phyloP scores from a whole-genome alignment of 2,797 vertebrate genomes.

The Parambassis ranga region DNA sequence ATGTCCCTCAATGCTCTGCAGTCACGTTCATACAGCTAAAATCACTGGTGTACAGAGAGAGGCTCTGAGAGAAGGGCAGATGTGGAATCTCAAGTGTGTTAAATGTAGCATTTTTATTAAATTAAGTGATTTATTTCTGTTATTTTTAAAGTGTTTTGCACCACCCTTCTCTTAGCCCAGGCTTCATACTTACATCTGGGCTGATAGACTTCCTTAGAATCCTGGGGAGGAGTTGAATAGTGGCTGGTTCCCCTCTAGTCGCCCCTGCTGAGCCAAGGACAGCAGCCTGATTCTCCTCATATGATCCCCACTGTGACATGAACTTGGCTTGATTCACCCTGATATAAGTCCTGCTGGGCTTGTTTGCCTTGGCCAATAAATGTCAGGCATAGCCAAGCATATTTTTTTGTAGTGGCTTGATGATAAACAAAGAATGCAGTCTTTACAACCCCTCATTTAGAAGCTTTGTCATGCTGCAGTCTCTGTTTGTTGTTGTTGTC shows the following conservation, averaged over 20 bases:
- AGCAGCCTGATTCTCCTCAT: constrained; percentile 43
- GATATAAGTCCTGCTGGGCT: constrained; percentile 38
- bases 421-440: not conserved
- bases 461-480: not conserved
- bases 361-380: constrained; percentile 12
- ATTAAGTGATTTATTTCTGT: not conserved
- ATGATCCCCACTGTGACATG: constrained; percentile 45
- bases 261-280: constrained; percentile 38
- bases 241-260: constrained; percentile 1
- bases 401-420: not conserved
- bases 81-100: not conserved
- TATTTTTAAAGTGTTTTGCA: not conserved
- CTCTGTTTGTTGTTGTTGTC: too few relatives aligned
- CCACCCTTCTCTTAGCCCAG: not conserved
- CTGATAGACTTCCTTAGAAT: constrained; percentile 6
- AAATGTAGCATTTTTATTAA: not conserved
- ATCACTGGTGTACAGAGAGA: not conserved
- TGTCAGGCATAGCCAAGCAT: not conserved
- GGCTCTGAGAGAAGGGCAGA: not conserved
- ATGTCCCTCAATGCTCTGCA: not conserved
- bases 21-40: not conserved
- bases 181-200: not conserved
- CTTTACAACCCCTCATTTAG: not conserved
- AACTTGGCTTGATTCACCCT: constrained; percentile 36
- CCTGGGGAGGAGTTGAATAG: constrained; percentile 15